Conservation (phyloP, 2,113 vertebrate species). For the Mastomys natalensis region DNA sequence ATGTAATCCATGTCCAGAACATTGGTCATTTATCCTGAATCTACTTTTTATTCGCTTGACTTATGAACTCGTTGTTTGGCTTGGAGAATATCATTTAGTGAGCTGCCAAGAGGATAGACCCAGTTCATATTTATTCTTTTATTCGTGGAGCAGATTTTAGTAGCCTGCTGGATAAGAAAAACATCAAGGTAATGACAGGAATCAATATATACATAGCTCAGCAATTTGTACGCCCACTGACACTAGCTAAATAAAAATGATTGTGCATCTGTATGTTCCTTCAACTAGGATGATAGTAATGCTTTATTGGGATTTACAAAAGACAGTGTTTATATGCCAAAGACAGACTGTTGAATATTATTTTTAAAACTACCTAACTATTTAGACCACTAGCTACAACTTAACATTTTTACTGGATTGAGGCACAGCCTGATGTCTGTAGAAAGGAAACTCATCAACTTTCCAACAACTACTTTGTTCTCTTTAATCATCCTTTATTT, state of each 20-base stretch:
- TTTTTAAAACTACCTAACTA: background rate
- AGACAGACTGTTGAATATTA: background rate
- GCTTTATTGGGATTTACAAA: background rate
- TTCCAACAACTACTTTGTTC: background rate
- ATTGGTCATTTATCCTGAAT: constrained; percentile 11
- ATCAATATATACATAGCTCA: background rate
- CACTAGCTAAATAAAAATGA: background rate
- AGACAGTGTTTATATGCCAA: background rate
- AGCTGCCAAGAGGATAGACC: background rate
- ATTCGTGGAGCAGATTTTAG: constrained; percentile 17
- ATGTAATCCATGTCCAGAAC: background rate
- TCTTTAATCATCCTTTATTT: background rate
- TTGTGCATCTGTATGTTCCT: background rate
- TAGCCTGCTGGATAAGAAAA: constrained; percentile 15
- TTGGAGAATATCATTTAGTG: constrained; percentile 9
- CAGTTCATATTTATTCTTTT: constrained; percentile 46
- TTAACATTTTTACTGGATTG: background rate
- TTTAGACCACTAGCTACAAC: background rate
- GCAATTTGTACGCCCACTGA: background rate
- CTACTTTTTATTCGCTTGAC: constrained; percentile 42
- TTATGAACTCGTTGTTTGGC: background rate
- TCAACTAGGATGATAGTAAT: background rate
- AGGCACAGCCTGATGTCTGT: background rate
- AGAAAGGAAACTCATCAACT: background rate
- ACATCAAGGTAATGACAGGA: constrained; percentile 8